phyloP scores from a whole-genome alignment of 2,888 invertebrate genomes.

The Allolobophora icterica region DNA sequence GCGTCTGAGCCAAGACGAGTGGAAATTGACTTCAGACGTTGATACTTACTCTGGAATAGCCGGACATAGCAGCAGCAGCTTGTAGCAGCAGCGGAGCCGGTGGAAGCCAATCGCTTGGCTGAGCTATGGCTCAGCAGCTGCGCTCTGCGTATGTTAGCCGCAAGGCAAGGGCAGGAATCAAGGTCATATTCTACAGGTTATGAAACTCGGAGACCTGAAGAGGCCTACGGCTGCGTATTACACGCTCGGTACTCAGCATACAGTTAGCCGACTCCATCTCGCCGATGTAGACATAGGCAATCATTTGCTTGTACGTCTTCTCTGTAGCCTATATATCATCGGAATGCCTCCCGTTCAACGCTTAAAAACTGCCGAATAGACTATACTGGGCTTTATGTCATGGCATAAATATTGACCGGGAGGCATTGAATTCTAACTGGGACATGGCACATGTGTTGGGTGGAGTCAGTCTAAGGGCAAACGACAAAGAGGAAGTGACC shows the following conservation, averaged over 20 bases:
- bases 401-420: neutral
- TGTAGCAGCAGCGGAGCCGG: neutral
- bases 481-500: no score
- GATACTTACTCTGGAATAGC: neutral
- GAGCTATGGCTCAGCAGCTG: neutral
- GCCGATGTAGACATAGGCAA: neutral
- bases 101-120: neutral
- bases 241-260: neutral
- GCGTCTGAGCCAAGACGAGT: neutral
- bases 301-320: neutral
- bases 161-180: neutral
- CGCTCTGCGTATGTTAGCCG: neutral
- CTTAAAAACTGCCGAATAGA: neutral
- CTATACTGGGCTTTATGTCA: neutral
- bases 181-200: slow-evolving; percentile 11
- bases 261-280: neutral
- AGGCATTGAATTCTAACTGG: neutral
- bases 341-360: neutral
- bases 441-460: no score
- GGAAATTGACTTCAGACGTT: neutral
- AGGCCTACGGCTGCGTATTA: slow-evolving; percentile 13
- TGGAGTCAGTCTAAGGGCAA: no score
- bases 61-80: neutral
- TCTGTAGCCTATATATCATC: neutral
- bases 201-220: neutral